Conservation (phyloP, 2,797 vertebrate genomes). For the Rousettus madagascariensis region DNA sequence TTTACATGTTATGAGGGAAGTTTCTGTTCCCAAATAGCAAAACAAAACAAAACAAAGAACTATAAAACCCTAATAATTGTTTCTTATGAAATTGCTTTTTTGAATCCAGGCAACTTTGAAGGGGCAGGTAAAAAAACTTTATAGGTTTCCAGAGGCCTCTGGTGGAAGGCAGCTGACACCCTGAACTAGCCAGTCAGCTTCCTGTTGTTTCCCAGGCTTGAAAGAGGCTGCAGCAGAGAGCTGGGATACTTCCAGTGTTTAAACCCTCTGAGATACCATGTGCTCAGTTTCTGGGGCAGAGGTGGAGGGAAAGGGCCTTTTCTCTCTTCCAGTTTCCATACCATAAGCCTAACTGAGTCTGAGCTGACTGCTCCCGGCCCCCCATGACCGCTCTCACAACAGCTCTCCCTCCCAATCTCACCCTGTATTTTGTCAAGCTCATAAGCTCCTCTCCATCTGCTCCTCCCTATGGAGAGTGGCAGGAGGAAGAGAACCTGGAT, state of each 20-base stretch:
- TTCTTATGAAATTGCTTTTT: conserved; percentile 70
- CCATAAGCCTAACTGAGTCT: neutral
- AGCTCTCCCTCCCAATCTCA: neutral
- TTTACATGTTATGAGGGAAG: neutral
- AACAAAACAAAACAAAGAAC: conserved; percentile 52
- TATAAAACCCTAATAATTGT: conserved; percentile 67
- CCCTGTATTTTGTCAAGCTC: neutral
- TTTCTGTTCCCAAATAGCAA: conserved; percentile 67
- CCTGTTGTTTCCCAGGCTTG: conserved; percentile 45
- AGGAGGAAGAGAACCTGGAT: neutral
- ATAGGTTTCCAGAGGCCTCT: conserved; percentile 60
- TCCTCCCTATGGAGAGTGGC: neutral
- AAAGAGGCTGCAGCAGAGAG: neutral
- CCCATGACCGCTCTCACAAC: neutral
- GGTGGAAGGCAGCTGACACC: conserved; percentile 15
- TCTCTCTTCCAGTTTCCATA: neutral
- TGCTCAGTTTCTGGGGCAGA: neutral
- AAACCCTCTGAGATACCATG: neutral
- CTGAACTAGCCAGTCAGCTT: neutral
- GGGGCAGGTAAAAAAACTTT: conserved; percentile 46
- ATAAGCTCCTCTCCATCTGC: neutral
- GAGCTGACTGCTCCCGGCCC: neutral
- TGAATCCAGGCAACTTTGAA: conserved; percentile 71
- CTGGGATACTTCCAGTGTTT: neutral
- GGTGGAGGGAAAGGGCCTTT: neutral